A percentile compares a stretch with the other conserved stretches of the same genome.
Conservation (phyloP, 2,797 vertebrate genomes). For the Acipenser oxyrinchus region DNA sequence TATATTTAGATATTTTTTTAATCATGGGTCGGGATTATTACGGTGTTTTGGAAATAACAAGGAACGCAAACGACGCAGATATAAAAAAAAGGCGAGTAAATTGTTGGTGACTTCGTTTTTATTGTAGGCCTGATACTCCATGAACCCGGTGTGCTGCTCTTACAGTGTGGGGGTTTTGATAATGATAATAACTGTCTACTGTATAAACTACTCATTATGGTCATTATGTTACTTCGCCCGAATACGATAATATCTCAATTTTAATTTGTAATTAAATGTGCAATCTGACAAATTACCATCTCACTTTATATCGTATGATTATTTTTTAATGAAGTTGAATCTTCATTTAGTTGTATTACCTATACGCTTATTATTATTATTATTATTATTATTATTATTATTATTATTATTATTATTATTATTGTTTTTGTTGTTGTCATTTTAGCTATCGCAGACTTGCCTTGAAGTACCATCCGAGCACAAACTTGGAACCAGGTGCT, state of each 20-base stretch:
- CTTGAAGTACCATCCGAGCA: constrained; percentile 71
- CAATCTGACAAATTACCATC: neutral
- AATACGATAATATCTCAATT: no score
- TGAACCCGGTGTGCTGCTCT: neutral
- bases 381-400: neutral
- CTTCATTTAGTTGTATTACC: neutral
- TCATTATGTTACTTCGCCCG: no score
- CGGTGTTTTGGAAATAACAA: constrained; percentile 63
- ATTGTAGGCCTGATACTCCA: neutral
- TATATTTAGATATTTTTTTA: no score
- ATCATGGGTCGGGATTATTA: constrained; percentile 80
- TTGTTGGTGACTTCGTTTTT: neutral
- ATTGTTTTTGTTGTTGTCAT: neutral
- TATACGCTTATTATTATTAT: neutral
- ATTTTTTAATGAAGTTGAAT: neutral
- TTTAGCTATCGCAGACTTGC: constrained; percentile 77
- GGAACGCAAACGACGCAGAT: constrained; percentile 59
- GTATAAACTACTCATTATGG: no score
- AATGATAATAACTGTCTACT: no score
- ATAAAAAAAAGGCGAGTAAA: constrained; percentile 79
- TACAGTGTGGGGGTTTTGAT: no score
- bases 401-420: neutral
- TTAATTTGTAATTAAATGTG: no score
- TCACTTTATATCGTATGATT: no score
- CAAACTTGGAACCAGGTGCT: constrained; percentile 45